Base-by-base conservation (phyloP, 2,797 vertebrate genomes). In the Lagocephalus sceleratus region DNA sequence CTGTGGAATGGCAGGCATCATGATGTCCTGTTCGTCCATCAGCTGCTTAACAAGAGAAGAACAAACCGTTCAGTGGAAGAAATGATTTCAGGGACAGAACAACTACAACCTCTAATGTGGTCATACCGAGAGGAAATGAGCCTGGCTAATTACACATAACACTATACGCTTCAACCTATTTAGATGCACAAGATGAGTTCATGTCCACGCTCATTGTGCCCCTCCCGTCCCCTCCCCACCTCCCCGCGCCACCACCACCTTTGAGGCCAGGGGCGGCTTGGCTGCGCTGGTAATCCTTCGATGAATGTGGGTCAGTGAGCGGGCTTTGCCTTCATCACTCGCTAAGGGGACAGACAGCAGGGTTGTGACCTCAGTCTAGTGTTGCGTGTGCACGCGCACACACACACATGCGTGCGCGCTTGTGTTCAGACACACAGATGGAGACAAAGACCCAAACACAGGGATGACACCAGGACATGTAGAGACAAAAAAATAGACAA, bases 241-340 rank as follows among this genome's bases (percentile, higher is more conserved):
- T 22, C 54, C 15, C 42, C 3, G 54, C 38, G 3, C 53, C 49
- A 0, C 66, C 57, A 6, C 56, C 47, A 51, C 68, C 75, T 71
- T 68, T 47, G 71, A 71, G 73, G 63, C 70, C 60, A 54, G 71
- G 62, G 71, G 78, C 64, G 20, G 79, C 72, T 56, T 77, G 77
- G 76, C 79, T 69, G 63, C n/a, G 54, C 50, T 69, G 57, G 65
- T 88, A 89, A 89, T 86, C 82, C 82, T 63, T 77, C 55, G 58
- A 62, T 85, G 79, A 84, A 89, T 85, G 78, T 84, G 87, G 87
- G 89, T 89, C 87, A 89, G 60, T 8, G 67, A 76, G 65, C 57
- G 57, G 75, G 76, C 76, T 83, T 79, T 71, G 76, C 72, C 75
- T 75, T 71, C 76, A 61, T 83, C 81, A 79, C 83, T 77, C 77